phyloP scores from a whole-genome alignment of 1,140 invertebrate genomes.

The Caenorhabditis inopinata region DNA sequence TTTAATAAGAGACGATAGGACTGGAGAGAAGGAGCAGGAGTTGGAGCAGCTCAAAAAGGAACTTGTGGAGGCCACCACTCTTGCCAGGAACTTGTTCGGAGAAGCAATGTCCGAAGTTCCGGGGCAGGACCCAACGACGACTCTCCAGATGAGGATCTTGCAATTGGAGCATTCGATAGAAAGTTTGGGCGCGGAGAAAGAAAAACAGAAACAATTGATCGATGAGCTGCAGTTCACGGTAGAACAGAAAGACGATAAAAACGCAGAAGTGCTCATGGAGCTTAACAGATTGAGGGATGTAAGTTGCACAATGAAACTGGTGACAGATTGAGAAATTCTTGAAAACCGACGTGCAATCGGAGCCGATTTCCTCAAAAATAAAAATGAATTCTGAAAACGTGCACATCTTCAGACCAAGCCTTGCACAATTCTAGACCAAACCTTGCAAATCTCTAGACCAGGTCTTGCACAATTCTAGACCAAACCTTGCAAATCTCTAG shows the following conservation, averaged over 20 bases:
- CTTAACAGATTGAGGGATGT: background rate
- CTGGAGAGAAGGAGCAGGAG: constrained; percentile 57
- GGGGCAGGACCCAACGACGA: constrained; percentile 45
- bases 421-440: too few species aligned
- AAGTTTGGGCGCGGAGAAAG: background rate
- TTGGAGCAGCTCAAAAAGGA: constrained; percentile 47
- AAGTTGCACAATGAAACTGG: too few species aligned
- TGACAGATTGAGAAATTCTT: too few species aligned
- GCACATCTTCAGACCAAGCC: too few species aligned
- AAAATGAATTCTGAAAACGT: too few species aligned
- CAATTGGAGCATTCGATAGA: constrained; percentile 53
- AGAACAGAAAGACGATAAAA: constrained; percentile 25
- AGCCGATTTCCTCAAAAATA: too few species aligned
- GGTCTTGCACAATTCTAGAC: too few species aligned
- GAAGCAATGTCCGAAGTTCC: constrained; percentile 14
- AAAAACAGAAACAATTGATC: background rate
- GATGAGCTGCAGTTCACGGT: background rate
- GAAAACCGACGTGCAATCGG: background rate
- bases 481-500: too few species aligned
- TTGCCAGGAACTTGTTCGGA: background rate
- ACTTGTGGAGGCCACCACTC: constrained; percentile 15
- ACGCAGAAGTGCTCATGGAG: background rate
- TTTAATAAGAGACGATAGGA: constrained; percentile 43
- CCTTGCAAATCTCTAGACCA: too few species aligned
- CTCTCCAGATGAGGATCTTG: constrained; percentile 57